Percentiles rank a stretch among this genome's conserved stretches.
Conservation (phyloP, 2,113 vertebrate species). For the Scomber japonicus region DNA sequence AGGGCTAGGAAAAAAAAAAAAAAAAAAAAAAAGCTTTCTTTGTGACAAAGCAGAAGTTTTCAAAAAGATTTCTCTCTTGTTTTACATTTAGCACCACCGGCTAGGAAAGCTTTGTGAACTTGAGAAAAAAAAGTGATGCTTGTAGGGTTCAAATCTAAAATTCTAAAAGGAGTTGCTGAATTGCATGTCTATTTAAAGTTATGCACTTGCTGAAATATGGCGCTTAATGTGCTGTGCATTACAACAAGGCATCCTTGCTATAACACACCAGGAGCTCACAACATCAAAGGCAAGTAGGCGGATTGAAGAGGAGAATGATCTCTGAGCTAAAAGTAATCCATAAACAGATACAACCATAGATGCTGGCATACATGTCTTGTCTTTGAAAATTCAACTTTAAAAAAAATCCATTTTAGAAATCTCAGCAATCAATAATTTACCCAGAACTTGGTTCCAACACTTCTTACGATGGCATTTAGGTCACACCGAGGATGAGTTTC, state of each 20-base stretch:
- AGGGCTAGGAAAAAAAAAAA: background rate
- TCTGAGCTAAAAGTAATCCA: conserved; percentile 22
- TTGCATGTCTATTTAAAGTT: conserved; percentile 25
- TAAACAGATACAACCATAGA: background rate
- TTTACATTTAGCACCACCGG: background rate
- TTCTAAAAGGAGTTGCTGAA: conserved; percentile 22
- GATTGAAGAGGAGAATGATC: conserved; percentile 23
- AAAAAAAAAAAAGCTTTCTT: conserved; percentile 1
- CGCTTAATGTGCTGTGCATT: conserved; percentile 10
- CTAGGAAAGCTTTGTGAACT: conserved; percentile 13
- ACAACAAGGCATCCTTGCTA: conserved; percentile 15
- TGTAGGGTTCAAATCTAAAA: conserved; percentile 1
- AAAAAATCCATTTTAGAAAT: background rate
- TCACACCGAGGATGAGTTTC: conserved; percentile 14
- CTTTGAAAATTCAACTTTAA: background rate
- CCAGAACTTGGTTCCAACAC: background rate
- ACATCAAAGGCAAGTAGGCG: conserved; percentile 45
- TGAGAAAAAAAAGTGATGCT: background rate
- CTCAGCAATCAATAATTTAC: background rate
- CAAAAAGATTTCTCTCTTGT: background rate
- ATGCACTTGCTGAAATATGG: conserved; percentile 26
- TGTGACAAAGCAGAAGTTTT: conserved; percentile 33
- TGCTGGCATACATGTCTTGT: background rate
- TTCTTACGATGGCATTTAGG: conserved; percentile 6
- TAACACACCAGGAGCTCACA: conserved; percentile 27